phyloP scores from a whole-genome alignment of 2,113 vertebrate species.

The Erythrocercus mccallii region DNA sequence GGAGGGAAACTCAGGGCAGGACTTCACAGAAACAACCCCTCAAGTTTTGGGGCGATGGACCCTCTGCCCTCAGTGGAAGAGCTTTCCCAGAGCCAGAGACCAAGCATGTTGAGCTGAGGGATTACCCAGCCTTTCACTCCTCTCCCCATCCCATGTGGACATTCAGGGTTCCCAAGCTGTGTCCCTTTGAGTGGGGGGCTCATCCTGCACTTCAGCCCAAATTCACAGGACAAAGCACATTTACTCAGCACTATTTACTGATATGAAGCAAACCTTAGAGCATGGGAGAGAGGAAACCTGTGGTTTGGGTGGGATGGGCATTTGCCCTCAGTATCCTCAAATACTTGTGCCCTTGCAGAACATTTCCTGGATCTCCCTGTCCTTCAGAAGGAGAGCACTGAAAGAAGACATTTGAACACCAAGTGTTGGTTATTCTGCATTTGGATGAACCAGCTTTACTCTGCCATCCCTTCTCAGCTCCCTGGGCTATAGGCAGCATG shows the following conservation, averaged over 20 bases:
- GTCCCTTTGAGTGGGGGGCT: rapidly evolving
- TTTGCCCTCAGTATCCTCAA: background rate
- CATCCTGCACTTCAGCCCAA: background rate
- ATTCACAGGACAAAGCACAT: background rate
- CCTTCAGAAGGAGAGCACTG: background rate
- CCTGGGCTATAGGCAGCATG: background rate
- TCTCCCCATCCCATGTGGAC: background rate
- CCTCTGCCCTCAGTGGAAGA: background rate
- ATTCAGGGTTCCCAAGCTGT: background rate
- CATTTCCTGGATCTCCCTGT: background rate
- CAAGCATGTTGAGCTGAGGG: background rate
- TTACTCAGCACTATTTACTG: too few relatives aligned
- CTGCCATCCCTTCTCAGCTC: background rate
- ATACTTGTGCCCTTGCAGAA: background rate
- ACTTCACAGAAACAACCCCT: background rate
- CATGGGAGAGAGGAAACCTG: background rate
- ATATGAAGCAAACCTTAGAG: background rate
- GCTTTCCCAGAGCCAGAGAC: background rate
- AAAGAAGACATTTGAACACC: background rate
- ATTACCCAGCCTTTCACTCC: background rate
- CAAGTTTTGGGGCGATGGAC: background rate
- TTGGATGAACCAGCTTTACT: background rate
- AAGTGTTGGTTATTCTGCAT: background rate
- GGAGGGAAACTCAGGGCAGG: background rate
- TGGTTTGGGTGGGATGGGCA: background rate